Evolutionary conservation across 2,113 vertebrate species (phyloP).

Genomic region (Egretta garzetta): DNA sequence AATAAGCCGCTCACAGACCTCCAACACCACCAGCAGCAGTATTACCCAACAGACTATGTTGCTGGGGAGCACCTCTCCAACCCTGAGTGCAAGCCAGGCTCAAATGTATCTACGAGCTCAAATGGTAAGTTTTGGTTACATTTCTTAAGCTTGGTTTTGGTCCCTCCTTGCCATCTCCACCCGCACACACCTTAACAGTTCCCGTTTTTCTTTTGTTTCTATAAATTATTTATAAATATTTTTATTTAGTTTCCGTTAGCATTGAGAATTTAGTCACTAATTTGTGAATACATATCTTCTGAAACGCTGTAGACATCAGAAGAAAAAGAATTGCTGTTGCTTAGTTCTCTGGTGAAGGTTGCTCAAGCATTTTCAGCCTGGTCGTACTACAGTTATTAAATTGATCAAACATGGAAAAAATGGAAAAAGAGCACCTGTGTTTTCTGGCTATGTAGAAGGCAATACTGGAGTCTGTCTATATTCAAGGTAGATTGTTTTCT

Average conservation of each 20-base stretch:
- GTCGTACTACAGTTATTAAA: neutral
- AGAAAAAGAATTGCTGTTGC: neutral
- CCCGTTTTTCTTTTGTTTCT: neutral
- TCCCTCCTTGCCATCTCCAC: accelerated
- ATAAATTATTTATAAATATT: neutral
- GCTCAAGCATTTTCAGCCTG: neutral
- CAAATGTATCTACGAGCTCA: constrained; percentile 97
- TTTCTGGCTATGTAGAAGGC: neutral
- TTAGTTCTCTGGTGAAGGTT: neutral
- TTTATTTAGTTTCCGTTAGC: neutral
- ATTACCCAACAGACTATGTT: constrained; percentile 94
- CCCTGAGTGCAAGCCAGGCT: constrained; percentile 88
- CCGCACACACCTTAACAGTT: neutral
- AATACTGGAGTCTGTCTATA: neutral
- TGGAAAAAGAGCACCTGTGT: neutral
- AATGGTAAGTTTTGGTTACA: constrained; percentile 80
- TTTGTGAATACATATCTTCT: neutral
- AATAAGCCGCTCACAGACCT: constrained; percentile 87
- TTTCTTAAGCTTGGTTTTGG: neutral
- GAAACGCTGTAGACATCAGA: neutral
- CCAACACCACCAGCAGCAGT: constrained; percentile 84
- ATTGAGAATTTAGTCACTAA: neutral
- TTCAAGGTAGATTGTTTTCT: neutral
- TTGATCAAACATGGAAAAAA: neutral
- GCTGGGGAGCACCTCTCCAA: constrained; percentile 88